Evolutionary conservation across 2,113 vertebrate species (phyloP), one percentile per base, ranked within the genome.

Genomic region (Sciurus niger): DNA sequence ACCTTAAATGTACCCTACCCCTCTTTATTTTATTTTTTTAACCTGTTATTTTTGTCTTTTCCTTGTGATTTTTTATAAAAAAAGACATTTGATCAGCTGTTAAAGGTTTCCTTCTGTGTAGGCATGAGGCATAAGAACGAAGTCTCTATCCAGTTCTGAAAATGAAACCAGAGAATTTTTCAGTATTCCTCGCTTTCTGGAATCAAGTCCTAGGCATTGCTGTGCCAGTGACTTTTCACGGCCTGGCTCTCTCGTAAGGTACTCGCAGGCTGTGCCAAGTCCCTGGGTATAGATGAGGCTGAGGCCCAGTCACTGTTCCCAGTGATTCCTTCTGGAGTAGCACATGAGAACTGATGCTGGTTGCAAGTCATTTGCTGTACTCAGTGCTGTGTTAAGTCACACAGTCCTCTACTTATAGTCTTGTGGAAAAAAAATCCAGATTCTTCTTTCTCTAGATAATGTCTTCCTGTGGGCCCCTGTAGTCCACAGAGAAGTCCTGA

Each of bases 31-130:
- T 65, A 90, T 72, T 46, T 65, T 89, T 80, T 84, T 34, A 32
- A 70, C 4, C 51, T 17, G 32, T 90, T 82, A 43, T 53, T 89
- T 93, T 96, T 90, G 82, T 82, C 43, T 73, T 93, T 92, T 84
- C 58, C 37, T 78, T 90, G 77, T 43, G 13, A 34, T 70, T 70
- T 18, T 7, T 70, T 70, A 17, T 16, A 82, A 65, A 74, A 94
- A 93, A 25, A 91, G 63, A 82, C 63, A 67, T 85, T 79, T 91
- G 83, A 72, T 83, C 84, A 67, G n/a, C 40, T 87, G 37, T 76
- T 51, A 67, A 67, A 55, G 32, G 5, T 70, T 96, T 83, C 58
- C 93, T 79, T 90, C 70, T 90, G 9, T 90, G 20, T 84, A 90
- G 86, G 48, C 78, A 25, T 96, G 14, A 93, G 55, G 22, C 67